Base-by-base conservation (phyloP, 2,113 vertebrate species). In the Indicator maculatus region DNA sequence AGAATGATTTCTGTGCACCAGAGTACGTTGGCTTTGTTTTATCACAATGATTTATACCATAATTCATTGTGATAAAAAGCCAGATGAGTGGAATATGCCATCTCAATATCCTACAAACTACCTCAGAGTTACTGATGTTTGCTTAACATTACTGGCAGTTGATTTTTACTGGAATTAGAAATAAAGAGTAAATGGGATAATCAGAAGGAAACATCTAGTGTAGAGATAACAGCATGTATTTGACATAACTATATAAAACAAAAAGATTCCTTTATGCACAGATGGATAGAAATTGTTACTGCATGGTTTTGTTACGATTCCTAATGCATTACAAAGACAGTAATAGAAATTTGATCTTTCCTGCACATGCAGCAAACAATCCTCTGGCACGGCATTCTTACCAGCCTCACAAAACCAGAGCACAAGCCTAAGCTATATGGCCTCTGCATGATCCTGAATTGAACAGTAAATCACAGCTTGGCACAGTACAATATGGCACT, bases 151-250 rank as follows among this genome's bases (percentile, higher is more conserved):
- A 79, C 93, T 83, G 82, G 82, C 26, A 90, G 60, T 41, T 83
- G 80, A n/a, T 77, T 94, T 91, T 94, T 95, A 96, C 92, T 92
- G 88, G 64, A 96, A 93, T 88, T 38, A 86, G 70, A 96, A 83
- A 61, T 90, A 78, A 88, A 86, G 38, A 61, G 23, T 55, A 94
- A 91, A 86, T 94, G 44, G 61, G 83, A 88, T 90, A 90, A 94
- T 60, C 61, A 91, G 82, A 87, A 91, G 45, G 69, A 86, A 93
- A 47, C 41, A 92, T 92, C 88, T 90, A 86, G 88, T 67, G 14
- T 19, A 36, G 74, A 39, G 53, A 89, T 77, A 92, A 93, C 89
- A 70, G 89, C 89, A 67, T 90, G 73, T 36, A 36, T 86, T 93
- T 64, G 86, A 53, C 72, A 83, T 56, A 88, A 83, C 64, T 63